These are phyloP conservation scores for Podarcis cretensis DNA, from an alignment of 2,113 vertebrate species.

Conservation along the genomic window DNA sequence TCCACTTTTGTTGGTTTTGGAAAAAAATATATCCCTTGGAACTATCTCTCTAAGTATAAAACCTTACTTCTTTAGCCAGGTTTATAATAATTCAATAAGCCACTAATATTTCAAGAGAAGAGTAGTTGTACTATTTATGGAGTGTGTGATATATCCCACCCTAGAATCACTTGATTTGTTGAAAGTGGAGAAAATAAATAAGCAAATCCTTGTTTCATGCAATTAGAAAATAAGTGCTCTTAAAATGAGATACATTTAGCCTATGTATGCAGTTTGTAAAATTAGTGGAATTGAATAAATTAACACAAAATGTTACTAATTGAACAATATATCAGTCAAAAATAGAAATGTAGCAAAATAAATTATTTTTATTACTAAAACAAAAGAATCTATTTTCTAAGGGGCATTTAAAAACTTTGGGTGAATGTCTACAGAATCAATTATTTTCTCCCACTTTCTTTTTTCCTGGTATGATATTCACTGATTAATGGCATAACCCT, in stretches of 20 bases:
- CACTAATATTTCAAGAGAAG: no score
- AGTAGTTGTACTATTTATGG: no score
- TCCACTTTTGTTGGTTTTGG: not conserved
- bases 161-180: no score
- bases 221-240: not conserved
- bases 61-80: no score
- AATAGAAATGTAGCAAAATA: not conserved
- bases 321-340: not conserved
- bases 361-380: not conserved
- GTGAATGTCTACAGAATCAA: conserved; percentile 2
- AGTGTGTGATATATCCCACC: no score
- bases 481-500: not conserved
- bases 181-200: no score
- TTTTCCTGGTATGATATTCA: conserved; percentile 14
- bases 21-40: not conserved
- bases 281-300: not conserved
- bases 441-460: conserved; percentile 26
- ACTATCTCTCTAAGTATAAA: not conserved
- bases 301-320: not conserved
- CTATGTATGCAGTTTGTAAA: not conserved
- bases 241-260: not conserved
- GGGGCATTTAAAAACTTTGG: not conserved
- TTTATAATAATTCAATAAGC: no score
- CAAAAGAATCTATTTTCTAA: not conserved
- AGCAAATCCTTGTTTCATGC: no score